Base-by-base conservation (phyloP, 2,888 invertebrate species). In the Eilema caniola region DNA sequence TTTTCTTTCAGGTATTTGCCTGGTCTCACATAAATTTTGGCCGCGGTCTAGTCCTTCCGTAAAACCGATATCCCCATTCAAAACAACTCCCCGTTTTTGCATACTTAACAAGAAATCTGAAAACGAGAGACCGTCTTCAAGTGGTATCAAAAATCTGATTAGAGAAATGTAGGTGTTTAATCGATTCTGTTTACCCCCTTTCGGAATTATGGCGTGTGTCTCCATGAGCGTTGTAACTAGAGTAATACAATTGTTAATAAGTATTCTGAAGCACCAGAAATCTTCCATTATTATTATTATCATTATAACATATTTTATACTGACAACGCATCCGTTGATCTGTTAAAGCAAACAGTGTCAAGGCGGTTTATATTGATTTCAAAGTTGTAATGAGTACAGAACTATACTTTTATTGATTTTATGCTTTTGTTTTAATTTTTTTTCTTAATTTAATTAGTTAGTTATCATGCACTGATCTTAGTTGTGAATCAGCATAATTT, bases 321-420 rank as follows among this genome's bases (percentile, higher is more conserved):
- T 82, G 87, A 87, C 87, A 88, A 88, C 88, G 86, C 90, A 89
- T 90, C 89, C 88, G 90, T 87, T 85, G 87, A 86, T 83, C 86
- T 90, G 90, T 89, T 88, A 90, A 90, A 90, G 87, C 88, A 89
- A 93, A 93, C 88, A 93, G 92, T 92, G 92, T 92, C 93, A 93
- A 93, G 92, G 93, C 86, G 85, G 85, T 88, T 88, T 90, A 90
- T 91, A 92, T 92, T 89, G 92, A 93, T 92, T 93, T 90, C 91
- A 90, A 89, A 84, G 87, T 89, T 85, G 88, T 89, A 92, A 91
- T 90, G 88, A 91, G 90, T 84, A 88, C 89, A 88, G 85, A 78
- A 79, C 83, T 84, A 85, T 82, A 88, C n/a, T 53, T 53, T 85
- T 88, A 88, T 87, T 83, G 84, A 86, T 88, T 86, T 78, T 78